Evolutionary conservation across 1,140 invertebrate genomes (phyloP), one percentile per base, ranked within the genome.

Genomic region (Pararge aegeria): DNA sequence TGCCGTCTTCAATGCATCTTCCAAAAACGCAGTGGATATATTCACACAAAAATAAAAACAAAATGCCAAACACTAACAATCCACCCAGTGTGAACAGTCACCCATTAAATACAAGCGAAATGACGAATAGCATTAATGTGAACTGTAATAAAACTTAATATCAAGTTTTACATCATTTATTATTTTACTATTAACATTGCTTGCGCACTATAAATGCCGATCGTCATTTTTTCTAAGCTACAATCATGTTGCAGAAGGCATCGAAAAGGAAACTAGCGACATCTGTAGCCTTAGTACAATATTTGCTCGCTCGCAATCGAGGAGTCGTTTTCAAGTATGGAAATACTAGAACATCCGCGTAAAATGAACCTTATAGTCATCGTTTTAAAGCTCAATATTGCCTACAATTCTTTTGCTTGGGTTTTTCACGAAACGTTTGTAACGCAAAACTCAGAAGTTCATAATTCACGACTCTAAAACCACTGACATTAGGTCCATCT

Each of bases 1-100:
- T 89, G 84, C 87, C 87, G 84, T 87, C 87, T 89, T 87, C 82
- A 68, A 69, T 60, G 64, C 60, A 73, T 76, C 70, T 68, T 71
- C 68, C 58, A 68, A 67, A 46, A 46, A 49, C 62, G 61, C 64
- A 66, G 64, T 70, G 53, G 66, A 58, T 61, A 64, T 64, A 67
- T 68, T 70, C 75, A 70, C 70, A 75, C 64, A 77, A 55, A 37
- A 49, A 59, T 40, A 61, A 51, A 61, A 55, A 62, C 48, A 20
- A 62, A 49, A 37, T 50, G 21, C 19, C 37, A 34, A 34, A 34
- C 30, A 27, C 34, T 49, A 52, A 38, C 19, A 50, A 19, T 20
- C 42, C 42, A 46, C 42, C 19, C 29, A 37, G 53, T 52, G 60
- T 56, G 60, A 62, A 56, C 56, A 52, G 10, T 49, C 27, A 53